phyloP scores from a whole-genome alignment of 2,797 vertebrate genomes.

The Hippoglossus hippoglossus region DNA sequence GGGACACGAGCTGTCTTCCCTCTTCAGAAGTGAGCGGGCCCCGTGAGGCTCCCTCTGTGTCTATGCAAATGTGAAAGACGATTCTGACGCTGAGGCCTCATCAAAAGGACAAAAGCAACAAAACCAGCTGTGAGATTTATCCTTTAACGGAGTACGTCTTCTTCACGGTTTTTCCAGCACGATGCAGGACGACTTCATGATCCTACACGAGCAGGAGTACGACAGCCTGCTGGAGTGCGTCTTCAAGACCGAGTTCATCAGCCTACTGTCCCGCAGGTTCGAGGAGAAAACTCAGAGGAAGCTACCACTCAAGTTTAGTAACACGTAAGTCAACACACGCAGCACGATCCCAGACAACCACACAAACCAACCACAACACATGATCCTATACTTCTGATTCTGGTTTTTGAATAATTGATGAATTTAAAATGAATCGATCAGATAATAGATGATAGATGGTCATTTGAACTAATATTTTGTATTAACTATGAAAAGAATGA shows the following conservation, averaged over 20 bases:
- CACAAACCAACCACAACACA: not conserved
- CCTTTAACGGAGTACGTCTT: not conserved
- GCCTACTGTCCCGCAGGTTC: constrained; percentile 91
- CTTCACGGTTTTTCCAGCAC: constrained; percentile 81
- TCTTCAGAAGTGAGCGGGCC: constrained; percentile 52
- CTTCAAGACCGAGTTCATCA: constrained; percentile 98
- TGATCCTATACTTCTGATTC: too few species aligned
- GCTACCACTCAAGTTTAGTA: constrained; percentile 96
- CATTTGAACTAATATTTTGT: too few species aligned
- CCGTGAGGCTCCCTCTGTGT: constrained; percentile 50
- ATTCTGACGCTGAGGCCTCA: constrained; percentile 32
- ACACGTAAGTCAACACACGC: constrained; percentile 87
- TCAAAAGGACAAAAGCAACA: constrained; percentile 11
- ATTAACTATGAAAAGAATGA: too few species aligned
- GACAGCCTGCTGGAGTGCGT: constrained; percentile 96
- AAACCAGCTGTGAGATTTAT: not conserved
- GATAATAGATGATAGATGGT: too few species aligned
- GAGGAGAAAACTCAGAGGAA: constrained; percentile 95
- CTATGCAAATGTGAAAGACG: constrained; percentile 67
- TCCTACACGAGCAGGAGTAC: constrained; percentile 97
- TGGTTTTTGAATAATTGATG: too few species aligned
- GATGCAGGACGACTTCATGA: constrained; percentile 95
- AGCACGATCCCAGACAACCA: not conserved
- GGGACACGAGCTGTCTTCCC: constrained; percentile 47
- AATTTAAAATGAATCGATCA: too few species aligned